Conservation (phyloP, 2,113 vertebrate species). For the Dasyurus viverrinus region DNA sequence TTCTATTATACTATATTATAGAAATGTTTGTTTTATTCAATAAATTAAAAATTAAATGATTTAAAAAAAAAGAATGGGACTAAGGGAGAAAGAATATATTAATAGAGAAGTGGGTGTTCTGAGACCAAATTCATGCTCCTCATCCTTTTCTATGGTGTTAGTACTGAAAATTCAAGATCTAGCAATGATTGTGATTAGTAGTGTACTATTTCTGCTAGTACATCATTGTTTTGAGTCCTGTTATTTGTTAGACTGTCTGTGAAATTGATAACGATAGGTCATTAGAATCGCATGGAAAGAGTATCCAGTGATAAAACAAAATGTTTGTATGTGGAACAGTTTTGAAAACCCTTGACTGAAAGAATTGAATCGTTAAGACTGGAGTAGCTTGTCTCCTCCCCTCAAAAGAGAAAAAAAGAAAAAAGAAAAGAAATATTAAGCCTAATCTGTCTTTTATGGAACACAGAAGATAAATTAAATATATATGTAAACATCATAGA, state of each 20-base stretch:
- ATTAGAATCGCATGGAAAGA: background rate
- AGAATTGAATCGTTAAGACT: background rate
- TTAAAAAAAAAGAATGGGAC: background rate
- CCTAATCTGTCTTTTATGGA: background rate
- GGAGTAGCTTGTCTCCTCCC: no score
- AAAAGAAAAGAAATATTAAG: background rate
- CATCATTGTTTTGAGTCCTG: background rate
- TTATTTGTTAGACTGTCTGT: background rate
- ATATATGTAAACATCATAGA: background rate
- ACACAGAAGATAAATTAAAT: background rate
- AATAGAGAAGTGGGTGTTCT: background rate
- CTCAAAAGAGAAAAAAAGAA: no score
- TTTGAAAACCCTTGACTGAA: no score
- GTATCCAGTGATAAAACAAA: no score
- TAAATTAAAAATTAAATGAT: no score
- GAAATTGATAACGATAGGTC: background rate
- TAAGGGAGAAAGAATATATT: background rate
- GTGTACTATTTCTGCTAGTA: no score
- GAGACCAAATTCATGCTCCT: background rate
- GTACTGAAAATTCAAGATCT: no score
- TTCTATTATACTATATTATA: no score
- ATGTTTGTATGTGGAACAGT: no score
- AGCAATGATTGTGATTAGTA: background rate
- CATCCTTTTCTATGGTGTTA: background rate
- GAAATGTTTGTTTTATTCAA: no score